Percentiles rank a stretch among this genome's conserved stretches.
Conservation (phyloP, 2,797 vertebrate genomes). For the Epinephelus malabaricus region DNA sequence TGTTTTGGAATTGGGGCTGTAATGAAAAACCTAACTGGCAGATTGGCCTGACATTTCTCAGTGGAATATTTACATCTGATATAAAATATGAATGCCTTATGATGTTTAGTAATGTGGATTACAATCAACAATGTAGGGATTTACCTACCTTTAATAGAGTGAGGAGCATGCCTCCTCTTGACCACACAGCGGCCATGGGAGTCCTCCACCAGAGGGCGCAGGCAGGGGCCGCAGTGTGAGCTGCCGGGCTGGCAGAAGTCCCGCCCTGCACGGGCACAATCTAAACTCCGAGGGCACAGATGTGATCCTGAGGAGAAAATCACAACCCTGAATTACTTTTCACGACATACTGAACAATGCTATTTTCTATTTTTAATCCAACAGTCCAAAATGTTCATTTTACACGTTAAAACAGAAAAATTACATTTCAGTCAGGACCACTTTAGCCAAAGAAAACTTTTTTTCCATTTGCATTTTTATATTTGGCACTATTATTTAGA, state of each 20-base stretch:
- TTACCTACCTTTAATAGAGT: slow-evolving; percentile 44
- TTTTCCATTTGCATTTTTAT: too few species aligned
- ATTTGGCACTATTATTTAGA: too few species aligned
- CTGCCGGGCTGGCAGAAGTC: slow-evolving; percentile 87
- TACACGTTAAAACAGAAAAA: background rate
- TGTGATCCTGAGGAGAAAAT: slow-evolving; percentile 59
- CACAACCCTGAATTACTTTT: background rate
- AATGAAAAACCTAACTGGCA: too few species aligned
- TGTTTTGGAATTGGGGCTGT: too few species aligned
- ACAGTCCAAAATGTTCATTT: background rate
- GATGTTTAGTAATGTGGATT: background rate
- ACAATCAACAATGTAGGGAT: background rate
- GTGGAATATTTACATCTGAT: background rate
- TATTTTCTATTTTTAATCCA: background rate
- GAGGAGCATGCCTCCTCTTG: slow-evolving; percentile 63
- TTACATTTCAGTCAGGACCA: too few species aligned
- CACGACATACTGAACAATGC: background rate
- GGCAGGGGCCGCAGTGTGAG: slow-evolving; percentile 88
- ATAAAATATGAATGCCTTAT: background rate
- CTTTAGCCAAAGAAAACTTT: too few species aligned
- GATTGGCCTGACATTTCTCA: background rate
- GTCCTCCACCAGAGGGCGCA: slow-evolving; percentile 87
- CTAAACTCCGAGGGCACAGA: slow-evolving; percentile 89
- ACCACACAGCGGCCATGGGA: slow-evolving; percentile 81
- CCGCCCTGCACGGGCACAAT: slow-evolving; percentile 89